Percentiles rank a stretch among this genome's conserved stretches.
Conservation (phyloP, 2,888 invertebrate species). For the Acanthoscelides obtectus region DNA sequence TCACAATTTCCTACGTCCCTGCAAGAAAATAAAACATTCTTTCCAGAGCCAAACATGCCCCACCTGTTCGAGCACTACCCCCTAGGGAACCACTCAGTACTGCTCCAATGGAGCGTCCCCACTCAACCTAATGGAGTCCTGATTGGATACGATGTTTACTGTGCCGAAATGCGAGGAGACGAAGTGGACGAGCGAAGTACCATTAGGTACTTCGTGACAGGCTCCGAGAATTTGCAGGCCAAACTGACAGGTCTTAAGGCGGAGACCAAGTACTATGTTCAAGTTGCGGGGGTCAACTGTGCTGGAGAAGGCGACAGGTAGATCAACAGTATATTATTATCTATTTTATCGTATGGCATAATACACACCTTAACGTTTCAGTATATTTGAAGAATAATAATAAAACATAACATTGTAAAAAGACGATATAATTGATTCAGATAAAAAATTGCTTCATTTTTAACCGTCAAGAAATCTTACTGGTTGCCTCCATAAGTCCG, state of each 20-base stretch:
- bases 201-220: constrained; percentile 30
- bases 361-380: no score
- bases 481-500: no score
- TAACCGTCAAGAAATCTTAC: no score
- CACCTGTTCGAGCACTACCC: constrained; percentile 32
- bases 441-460: no score
- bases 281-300: constrained; percentile 36
- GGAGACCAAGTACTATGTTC: constrained; percentile 32
- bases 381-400: no score
- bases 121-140: constrained; percentile 35
- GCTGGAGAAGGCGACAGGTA: constrained; percentile 38
- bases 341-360: no score
- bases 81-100: constrained; percentile 31
- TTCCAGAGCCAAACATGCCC: constrained; percentile 35
- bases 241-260: constrained; percentile 34
- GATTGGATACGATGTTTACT: constrained; percentile 36
- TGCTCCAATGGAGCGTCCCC: constrained; percentile 37
- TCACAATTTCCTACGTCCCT: no score
- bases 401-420: no score
- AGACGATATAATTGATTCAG: no score
- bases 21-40: no score
- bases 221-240: constrained; percentile 33
- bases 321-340: constrained; percentile 6
- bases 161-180: constrained; percentile 29
- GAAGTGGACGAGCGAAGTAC: constrained; percentile 29